These are phyloP conservation scores for Drosophila simulans DNA, from an alignment of 1,140 invertebrate species.

Conservation along the genomic window DNA sequence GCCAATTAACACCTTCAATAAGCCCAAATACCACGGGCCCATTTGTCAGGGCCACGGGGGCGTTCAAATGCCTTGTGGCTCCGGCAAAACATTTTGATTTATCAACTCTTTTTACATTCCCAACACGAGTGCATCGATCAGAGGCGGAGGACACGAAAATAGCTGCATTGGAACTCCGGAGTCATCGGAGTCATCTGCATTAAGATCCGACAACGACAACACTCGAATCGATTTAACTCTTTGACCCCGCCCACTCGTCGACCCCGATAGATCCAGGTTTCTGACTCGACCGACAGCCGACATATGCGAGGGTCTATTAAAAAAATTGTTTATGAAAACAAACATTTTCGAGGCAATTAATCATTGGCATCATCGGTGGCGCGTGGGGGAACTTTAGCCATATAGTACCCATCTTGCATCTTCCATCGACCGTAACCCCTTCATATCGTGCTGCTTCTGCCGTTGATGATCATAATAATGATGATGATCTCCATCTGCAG, in stretches of 20 bases:
- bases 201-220: constrained; percentile 67
- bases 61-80: constrained; percentile 35
- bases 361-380: constrained; percentile 58
- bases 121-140: constrained; percentile 70
- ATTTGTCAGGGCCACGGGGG: constrained; percentile 61
- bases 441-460: constrained; percentile 8
- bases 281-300: constrained; percentile 22
- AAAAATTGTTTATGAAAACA: constrained; percentile 84
- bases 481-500: constrained; percentile 43
- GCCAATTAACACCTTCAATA: constrained; percentile 71
- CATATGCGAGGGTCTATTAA: constrained; percentile 70
- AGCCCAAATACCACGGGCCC: constrained; percentile 14
- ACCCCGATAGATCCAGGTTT: constrained; percentile 4
- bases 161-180: constrained; percentile 15
- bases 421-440: constrained; percentile 18
- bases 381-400: constrained; percentile 59
- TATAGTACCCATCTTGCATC: background rate
- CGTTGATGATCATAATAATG: constrained; percentile 37
- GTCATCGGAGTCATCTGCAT: constrained; percentile 71
- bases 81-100: constrained; percentile 71
- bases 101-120: constrained; percentile 82
- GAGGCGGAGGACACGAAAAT: constrained; percentile 48
- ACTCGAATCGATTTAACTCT: constrained; percentile 78
- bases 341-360: constrained; percentile 77
- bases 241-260: constrained; percentile 67